Conservation (phyloP, 2,113 vertebrate species). For the human (Homo sapiens) region GRCh38 chr12:51444001-51444500, state of each 20-base stretch:
- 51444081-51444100: background rate
- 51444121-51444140: background rate
- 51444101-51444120: background rate
- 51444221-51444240: background rate
- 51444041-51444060: background rate
- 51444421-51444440: background rate
- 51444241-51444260: background rate
- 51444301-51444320: background rate
- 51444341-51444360: background rate
- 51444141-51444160: background rate
- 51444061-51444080: background rate
- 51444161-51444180: background rate
- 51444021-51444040: conserved; percentile 7
- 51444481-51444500: background rate
- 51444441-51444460: conserved; percentile 6
- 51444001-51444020: background rate
- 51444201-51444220: background rate
- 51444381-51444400: background rate
- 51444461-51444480: background rate
- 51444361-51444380: background rate
- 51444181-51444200: background rate
- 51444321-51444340: background rate
- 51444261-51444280: background rate
- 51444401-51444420: background rate
- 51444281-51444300: conserved; percentile 11